Evolutionary conservation across 2,797 vertebrate species (phyloP).

Genomic region (Alcedo atthis): DNA sequence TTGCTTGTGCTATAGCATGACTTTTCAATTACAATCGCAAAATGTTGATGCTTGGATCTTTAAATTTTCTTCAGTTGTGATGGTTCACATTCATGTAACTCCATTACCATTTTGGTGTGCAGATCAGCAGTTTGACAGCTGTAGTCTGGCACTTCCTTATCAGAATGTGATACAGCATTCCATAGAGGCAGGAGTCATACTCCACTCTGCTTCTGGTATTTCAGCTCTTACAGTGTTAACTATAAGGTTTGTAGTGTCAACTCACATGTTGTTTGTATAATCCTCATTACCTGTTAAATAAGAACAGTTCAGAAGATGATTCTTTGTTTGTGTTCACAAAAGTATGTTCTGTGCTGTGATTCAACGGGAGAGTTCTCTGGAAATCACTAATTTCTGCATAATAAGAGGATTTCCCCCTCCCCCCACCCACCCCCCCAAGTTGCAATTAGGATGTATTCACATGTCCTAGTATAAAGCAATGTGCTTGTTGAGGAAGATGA

Average conservation of each 20-base stretch:
- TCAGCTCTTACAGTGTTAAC: not conserved
- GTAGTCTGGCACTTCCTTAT: slow-evolving; percentile 64
- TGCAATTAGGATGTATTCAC: not conserved
- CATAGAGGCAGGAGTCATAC: slow-evolving; percentile 17
- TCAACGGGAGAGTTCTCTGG: not conserved
- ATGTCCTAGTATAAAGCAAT: not conserved
- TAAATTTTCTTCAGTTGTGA: not conserved
- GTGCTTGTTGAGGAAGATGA: not conserved
- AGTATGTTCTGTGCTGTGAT: not conserved
- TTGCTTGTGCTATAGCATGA: not conserved
- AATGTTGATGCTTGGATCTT: not conserved
- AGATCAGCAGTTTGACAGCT: slow-evolving; percentile 60
- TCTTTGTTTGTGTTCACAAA: not conserved
- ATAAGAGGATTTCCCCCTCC: not conserved
- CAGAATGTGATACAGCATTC: slow-evolving; percentile 37
- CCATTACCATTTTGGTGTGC: slow-evolving; percentile 40
- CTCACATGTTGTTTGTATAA: slow-evolving; percentile 24
- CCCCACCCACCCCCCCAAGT: too few species aligned
- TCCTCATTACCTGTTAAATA: slow-evolving; percentile 23
- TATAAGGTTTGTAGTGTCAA: not conserved
- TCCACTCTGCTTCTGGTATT: slow-evolving; percentile 25
- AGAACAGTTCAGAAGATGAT: not conserved
- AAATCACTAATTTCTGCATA: not conserved
- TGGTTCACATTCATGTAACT: not conserved
- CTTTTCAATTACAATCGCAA: not conserved